Percentiles rank a stretch among this genome's conserved stretches.
Evolutionary conservation across 2,113 vertebrate species (phyloP).

Genomic region (Cairina moschata): DNA sequence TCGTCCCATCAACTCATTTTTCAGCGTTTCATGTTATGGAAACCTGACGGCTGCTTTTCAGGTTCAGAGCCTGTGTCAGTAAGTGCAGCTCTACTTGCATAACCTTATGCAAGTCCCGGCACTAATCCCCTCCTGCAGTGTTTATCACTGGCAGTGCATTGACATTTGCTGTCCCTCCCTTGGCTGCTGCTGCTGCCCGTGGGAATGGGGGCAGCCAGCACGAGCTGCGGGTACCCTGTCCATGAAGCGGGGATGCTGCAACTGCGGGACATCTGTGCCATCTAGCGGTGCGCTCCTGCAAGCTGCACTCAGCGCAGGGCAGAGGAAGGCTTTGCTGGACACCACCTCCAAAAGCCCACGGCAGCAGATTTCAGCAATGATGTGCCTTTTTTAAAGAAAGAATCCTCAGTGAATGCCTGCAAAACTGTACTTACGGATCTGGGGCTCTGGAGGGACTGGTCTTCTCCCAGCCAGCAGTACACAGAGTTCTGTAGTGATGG

Average conservation of each 20-base stretch:
- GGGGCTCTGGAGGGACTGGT: background rate
- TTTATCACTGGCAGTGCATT: rapidly evolving
- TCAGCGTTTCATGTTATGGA: background rate
- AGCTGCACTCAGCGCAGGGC: too few relatives aligned
- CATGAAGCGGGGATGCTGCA: background rate
- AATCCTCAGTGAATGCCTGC: background rate
- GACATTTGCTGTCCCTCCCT: rapidly evolving
- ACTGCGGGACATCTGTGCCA: background rate
- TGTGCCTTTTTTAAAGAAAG: background rate
- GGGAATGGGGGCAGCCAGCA: background rate
- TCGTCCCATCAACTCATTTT: rapidly evolving
- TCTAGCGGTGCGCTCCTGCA: background rate
- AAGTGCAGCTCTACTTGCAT: rapidly evolving
- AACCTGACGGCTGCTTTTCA: rapidly evolving
- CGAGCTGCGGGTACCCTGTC: background rate
- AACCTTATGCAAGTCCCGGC: background rate
- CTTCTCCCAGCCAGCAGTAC: background rate
- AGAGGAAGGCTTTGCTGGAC: too few relatives aligned
- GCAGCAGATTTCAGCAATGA: background rate
- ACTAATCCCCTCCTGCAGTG: rapidly evolving
- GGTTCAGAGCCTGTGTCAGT: rapidly evolving
- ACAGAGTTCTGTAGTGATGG: too few relatives aligned
- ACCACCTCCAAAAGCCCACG: too few relatives aligned
- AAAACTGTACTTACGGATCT: background rate
- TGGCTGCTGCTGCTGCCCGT: too few relatives aligned